Conservation (phyloP, 2,888 invertebrate genomes). For the Chouioia cunea region DNA sequence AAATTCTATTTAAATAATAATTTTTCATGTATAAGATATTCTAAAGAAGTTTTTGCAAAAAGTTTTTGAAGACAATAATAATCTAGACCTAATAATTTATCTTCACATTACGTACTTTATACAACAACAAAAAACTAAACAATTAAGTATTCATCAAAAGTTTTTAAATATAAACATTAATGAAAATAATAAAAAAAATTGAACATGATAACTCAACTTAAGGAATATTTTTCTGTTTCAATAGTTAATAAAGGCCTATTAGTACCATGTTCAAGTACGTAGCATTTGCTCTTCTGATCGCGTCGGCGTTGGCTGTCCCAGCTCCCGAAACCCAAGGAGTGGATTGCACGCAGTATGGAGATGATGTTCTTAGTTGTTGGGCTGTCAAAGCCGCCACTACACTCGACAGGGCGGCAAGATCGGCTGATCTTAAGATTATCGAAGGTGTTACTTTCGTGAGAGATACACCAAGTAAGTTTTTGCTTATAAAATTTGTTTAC, state of each 20-base stretch:
- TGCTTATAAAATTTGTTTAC: not conserved
- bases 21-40: no score
- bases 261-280: slow-evolving; percentile 68
- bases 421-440: slow-evolving; percentile 72
- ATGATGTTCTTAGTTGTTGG: slow-evolving; percentile 72
- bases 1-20: no score
- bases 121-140: no score
- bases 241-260: not conserved
- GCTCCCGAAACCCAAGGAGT: slow-evolving; percentile 53
- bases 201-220: no score
- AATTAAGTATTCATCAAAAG: no score
- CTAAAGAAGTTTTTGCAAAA: no score
- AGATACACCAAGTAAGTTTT: slow-evolving; percentile 62
- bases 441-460: slow-evolving; percentile 73
- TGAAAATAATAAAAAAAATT: no score
- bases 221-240: no score
- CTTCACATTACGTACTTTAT: no score
- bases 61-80: no score
- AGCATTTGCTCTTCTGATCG: slow-evolving; percentile 60
- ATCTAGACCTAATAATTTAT: no score
- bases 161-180: no score
- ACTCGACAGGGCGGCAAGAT: slow-evolving; percentile 72
- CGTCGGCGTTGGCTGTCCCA: slow-evolving; percentile 63
- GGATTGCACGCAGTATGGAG: slow-evolving; percentile 66
- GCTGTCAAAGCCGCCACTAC: slow-evolving; percentile 73